A percentile compares a stretch with the other conserved stretches of the same genome.
Evolutionary conservation across 1,140 invertebrate species (phyloP).

Genomic region (Rhagoletis pomonella): DNA sequence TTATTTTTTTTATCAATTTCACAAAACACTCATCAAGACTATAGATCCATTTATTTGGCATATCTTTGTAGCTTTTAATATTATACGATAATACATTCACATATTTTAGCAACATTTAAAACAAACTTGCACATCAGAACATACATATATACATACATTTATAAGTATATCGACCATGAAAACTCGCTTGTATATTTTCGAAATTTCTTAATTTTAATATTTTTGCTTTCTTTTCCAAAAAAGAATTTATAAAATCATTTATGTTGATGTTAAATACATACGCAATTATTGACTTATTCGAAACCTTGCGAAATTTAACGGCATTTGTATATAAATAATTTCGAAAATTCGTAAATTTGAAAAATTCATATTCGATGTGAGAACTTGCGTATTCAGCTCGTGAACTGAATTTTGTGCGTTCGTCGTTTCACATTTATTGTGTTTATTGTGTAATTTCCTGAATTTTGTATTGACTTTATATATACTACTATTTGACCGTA

Average conservation of each 20-base stretch:
- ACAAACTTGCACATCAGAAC: neutral
- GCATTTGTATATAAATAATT: neutral
- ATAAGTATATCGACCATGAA: neutral
- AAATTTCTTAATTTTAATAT: slow-evolving; percentile 35
- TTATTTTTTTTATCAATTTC: neutral
- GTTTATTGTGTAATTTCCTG: slow-evolving; percentile 44
- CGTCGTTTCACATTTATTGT: neutral
- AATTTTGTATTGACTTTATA: neutral
- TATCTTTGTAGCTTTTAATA: too few species aligned
- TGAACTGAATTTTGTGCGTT: slow-evolving; percentile 45
- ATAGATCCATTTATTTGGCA: neutral
- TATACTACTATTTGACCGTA: neutral
- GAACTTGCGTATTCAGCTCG: slow-evolving; percentile 19
- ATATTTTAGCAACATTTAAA: neutral
- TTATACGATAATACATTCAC: neutral
- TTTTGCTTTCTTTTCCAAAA: neutral
- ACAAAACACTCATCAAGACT: neutral
- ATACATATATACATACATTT: too few species aligned
- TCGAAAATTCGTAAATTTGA: neutral
- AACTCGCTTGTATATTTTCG: neutral
- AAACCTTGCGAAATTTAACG: neutral
- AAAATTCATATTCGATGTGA: slow-evolving; percentile 21
- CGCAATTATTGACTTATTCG: neutral
- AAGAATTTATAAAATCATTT: neutral
- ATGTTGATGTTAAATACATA: neutral